Evolutionary conservation across 2,888 invertebrate genomes (phyloP).

Genomic region (Orgyia antiqua): DNA sequence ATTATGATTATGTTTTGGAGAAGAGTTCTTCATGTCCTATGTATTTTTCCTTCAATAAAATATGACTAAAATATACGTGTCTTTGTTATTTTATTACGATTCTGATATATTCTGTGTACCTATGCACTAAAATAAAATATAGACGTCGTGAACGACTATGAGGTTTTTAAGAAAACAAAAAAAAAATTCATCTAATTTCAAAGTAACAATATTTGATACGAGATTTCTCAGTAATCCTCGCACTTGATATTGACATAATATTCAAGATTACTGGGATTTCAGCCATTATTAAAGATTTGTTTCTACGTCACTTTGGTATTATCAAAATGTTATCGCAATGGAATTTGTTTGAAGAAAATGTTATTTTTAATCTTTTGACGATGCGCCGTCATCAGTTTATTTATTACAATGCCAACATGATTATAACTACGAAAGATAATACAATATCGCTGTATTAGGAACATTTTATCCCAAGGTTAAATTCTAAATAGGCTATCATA

Average conservation of each 20-base stretch:
- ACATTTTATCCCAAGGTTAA: too few species aligned
- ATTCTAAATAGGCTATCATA: too few species aligned
- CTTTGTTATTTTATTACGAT: too few species aligned
- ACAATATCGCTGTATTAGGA: slow-evolving; percentile 9
- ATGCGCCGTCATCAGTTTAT: slow-evolving; percentile 31
- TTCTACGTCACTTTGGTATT: slow-evolving; percentile 4
- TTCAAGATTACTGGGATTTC: too few species aligned
- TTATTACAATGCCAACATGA: slow-evolving; percentile 24
- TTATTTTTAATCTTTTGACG: slow-evolving; percentile 44
- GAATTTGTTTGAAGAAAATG: slow-evolving; percentile 49
- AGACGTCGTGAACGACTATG: too few species aligned
- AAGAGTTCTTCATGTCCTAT: too few species aligned
- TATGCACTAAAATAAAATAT: too few species aligned
- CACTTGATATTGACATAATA: neutral
- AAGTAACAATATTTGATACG: slow-evolving; percentile 1
- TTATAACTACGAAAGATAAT: slow-evolving; percentile 17
- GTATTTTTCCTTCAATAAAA: too few species aligned
- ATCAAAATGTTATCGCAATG: slow-evolving; percentile 38
- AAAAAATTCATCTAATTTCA: slow-evolving; percentile 2
- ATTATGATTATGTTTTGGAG: too few species aligned
- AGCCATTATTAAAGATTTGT: neutral
- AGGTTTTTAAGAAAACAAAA: too few species aligned
- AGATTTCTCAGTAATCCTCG: slow-evolving; percentile 2
- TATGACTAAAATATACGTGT: too few species aligned
- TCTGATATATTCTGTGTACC: too few species aligned